Evolutionary conservation across 2,888 invertebrate species (phyloP).

Genomic region (Zhuqinia jingwanae): DNA sequence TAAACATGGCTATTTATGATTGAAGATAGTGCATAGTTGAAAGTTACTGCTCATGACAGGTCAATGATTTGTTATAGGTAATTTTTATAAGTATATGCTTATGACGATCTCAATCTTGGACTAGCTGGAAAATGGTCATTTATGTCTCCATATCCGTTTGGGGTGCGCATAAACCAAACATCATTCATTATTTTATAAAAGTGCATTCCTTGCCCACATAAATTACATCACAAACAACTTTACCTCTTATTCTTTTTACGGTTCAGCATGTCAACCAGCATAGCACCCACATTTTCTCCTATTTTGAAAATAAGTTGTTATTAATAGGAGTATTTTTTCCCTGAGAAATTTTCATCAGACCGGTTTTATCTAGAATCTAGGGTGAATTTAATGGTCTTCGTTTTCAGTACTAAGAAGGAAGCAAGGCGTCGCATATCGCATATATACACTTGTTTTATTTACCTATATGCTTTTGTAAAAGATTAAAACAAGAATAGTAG

Average conservation of each 20-base stretch:
- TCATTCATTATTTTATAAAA: not conserved
- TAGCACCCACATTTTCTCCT: constrained; percentile 12
- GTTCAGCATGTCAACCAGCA: not conserved
- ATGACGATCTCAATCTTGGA: too few species aligned
- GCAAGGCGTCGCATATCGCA: constrained; percentile 37
- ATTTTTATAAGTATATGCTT: too few species aligned
- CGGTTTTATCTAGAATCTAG: constrained; percentile 64
- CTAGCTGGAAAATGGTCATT: too few species aligned
- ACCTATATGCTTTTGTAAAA: not conserved
- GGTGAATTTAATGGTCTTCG: constrained; percentile 50
- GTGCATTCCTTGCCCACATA: not conserved
- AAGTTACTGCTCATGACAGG: too few species aligned
- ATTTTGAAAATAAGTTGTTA: not conserved
- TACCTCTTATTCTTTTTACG: not conserved
- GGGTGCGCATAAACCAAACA: too few species aligned
- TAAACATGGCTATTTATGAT: too few species aligned
- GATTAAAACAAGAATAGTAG: constrained; percentile 24
- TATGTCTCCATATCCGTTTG: too few species aligned
- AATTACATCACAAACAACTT: not conserved
- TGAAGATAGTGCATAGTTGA: too few species aligned
- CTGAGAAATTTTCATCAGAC: constrained; percentile 51
- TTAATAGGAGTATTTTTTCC: constrained; percentile 14
- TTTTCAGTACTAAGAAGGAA: constrained; percentile 11
- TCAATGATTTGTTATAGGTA: too few species aligned
- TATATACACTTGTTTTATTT: not conserved